Base-by-base conservation (phyloP, 2,797 vertebrate genomes). In the Acridotheres tristis region DNA sequence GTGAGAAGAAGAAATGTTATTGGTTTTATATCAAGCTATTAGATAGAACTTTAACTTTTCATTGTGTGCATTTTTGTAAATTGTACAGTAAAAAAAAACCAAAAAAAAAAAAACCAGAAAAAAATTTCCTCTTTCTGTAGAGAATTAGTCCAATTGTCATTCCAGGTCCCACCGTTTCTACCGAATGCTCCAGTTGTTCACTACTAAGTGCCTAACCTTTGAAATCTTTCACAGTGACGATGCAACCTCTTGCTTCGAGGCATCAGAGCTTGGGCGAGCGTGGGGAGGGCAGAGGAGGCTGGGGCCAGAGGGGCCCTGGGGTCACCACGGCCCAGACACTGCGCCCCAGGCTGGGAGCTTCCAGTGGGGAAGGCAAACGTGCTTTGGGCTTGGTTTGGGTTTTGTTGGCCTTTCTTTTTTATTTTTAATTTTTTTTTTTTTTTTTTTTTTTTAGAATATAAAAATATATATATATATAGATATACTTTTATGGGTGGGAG, bases 151-250 rank as follows among this genome's bases (percentile, higher is more conserved):
- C 97, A 93, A 93, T 51, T 97, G 98, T 98, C 75, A 73, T 98
- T 98, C 97, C 98, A 98, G 97, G 97, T 98, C 97, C 94, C 96
- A 97, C 97, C 45, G 96, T 97, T 97, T 98, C 97, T 98, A 98
- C 96, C 95, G 97, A 98, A 98, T 98, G 97, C 97, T 98, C 98
- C 98, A 95, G 96, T 98, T 97, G 98, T 98, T 98, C 97, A 98
- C 97, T 98, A 99, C 98, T 98, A 99, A 99, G 99, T 99, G 99
- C 99, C 99, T 99, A 98, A 98, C 97, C 98, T 98, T 98, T 98
- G 97, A 98, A 98, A 98, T 98, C 98, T 98, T 98, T 97, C 96
- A 95, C 97, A 97, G 98, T 85, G 96, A 97, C 26, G 97, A 98
- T 98, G 97, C 98, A 98, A 98, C 96, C 97, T 98, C 98, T 96